These are phyloP conservation scores for Lycocerus yunnanus DNA, from an alignment of 2,888 invertebrate species.

Conservation along the genomic window DNA sequence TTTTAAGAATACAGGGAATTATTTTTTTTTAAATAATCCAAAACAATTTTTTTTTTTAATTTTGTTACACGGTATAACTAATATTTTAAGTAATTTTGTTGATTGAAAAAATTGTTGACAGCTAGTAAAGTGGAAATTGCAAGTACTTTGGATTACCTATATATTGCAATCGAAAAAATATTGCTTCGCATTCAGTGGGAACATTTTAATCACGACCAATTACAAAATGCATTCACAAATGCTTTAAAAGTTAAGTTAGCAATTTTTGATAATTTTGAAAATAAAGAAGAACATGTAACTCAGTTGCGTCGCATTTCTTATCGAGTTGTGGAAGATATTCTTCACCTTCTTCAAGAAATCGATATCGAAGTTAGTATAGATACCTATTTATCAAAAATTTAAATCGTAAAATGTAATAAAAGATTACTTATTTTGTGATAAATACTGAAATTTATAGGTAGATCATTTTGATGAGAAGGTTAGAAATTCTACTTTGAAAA, in stretches of 20 bases:
- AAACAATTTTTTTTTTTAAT: too few species aligned
- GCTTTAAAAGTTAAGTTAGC: not conserved
- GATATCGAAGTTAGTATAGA: not conserved
- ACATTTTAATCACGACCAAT: not conserved
- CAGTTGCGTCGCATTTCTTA: not conserved
- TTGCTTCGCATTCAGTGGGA: not conserved
- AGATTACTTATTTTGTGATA: too few species aligned
- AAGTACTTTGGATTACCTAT: not conserved
- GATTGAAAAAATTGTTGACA: not conserved
- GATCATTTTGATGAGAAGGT: too few species aligned
- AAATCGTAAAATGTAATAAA: too few species aligned
- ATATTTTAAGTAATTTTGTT: too few species aligned
- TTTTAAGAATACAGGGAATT: too few species aligned
- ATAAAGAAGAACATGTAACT: not conserved
- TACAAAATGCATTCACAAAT: not conserved
- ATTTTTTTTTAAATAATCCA: too few species aligned
- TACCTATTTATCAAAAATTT: too few species aligned
- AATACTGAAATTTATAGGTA: too few species aligned
- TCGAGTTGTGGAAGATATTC: not conserved
- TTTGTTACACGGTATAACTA: too few species aligned
- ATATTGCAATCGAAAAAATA: not conserved
- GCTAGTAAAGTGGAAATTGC: not conserved
- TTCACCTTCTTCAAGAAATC: not conserved
- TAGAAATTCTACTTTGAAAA: too few species aligned
- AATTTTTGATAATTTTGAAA: not conserved